Evolutionary conservation across 2,888 invertebrate species (phyloP).

Genomic region (Rhorus exstirpatorius): DNA sequence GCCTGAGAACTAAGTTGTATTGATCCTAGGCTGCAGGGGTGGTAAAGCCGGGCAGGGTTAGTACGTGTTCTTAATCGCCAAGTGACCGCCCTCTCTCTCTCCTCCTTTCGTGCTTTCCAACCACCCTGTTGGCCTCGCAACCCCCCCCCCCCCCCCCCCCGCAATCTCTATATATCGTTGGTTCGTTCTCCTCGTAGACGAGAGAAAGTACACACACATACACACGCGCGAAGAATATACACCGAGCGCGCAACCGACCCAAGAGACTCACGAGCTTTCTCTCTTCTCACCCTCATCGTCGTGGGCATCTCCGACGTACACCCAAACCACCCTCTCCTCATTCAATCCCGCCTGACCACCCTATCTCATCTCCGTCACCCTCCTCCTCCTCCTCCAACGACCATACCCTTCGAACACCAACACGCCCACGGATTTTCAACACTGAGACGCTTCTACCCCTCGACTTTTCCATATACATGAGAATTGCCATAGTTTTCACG

Average conservation of each 20-base stretch:
- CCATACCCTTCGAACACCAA: conserved; percentile 66
- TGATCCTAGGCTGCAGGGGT: conserved; percentile 85
- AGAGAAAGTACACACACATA: conserved; percentile 7
- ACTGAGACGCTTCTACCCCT: conserved; percentile 11
- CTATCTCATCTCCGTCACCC: conserved; percentile 67
- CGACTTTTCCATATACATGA: not conserved
- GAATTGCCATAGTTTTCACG: conserved; percentile 45
- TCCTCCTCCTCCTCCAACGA: conserved; percentile 43
- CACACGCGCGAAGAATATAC: conserved; percentile 19
- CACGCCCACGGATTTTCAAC: conserved; percentile 59
- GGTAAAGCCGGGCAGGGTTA: conserved; percentile 85
- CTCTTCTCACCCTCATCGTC: conserved; percentile 68
- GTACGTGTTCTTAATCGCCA: conserved; percentile 86
- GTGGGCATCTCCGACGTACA: conserved; percentile 52
- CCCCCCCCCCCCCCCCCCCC: conserved; percentile 73
- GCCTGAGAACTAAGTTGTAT: conserved; percentile 85
- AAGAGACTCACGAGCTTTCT: conserved; percentile 68
- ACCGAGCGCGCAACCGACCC: conserved; percentile 58
- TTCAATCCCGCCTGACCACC: conserved; percentile 71
- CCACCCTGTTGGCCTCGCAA: conserved; percentile 70
- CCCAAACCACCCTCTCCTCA: conserved; percentile 59
- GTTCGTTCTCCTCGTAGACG: conserved; percentile 40
- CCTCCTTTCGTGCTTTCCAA: conserved; percentile 77
- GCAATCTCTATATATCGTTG: conserved; percentile 67
- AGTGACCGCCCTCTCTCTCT: conserved; percentile 85